Conservation (phyloP, 2,888 invertebrate species). For the Dryococelus australis region DNA sequence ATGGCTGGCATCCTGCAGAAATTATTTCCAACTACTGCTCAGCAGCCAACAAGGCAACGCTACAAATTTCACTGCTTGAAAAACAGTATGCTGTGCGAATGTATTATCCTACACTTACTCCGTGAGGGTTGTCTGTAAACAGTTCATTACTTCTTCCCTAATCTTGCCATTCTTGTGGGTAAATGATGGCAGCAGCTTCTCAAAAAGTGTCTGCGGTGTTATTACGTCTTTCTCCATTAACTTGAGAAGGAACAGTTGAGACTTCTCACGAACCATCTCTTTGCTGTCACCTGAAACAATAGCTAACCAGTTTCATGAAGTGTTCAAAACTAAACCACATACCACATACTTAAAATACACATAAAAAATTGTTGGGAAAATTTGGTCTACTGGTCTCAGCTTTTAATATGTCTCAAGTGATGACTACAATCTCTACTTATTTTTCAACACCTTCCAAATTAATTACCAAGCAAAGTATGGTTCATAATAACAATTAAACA, state of each 20-base stretch:
- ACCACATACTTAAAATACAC: no score
- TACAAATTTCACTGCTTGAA: background rate
- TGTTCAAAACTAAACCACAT: no score
- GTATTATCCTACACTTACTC: slow-evolving; percentile 68
- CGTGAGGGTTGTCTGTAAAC: slow-evolving; percentile 82
- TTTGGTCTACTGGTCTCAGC: no score
- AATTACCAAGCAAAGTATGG: no score
- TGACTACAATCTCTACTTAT: no score
- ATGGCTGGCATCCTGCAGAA: no score
- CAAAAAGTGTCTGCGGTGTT: slow-evolving; percentile 73
- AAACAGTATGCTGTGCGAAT: background rate
- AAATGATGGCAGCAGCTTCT: slow-evolving; percentile 74
- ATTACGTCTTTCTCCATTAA: slow-evolving; percentile 76
- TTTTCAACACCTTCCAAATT: no score
- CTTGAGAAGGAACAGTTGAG: slow-evolving; percentile 74
- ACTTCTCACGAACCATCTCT: slow-evolving; percentile 74
- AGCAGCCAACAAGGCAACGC: background rate
- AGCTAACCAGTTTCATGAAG: slow-evolving; percentile 20
- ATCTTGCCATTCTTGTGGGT: slow-evolving; percentile 93
- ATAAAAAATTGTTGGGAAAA: no score
- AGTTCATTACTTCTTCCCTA: slow-evolving; percentile 85
- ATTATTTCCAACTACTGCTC: no score
- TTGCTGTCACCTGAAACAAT: slow-evolving; percentile 65
- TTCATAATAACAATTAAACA: no score
- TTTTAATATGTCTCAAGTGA: no score